Percentiles rank a stretch among this genome's conserved stretches.
Evolutionary conservation across 2,888 invertebrate species (phyloP).

Genomic region (Pterobdella sp.): DNA sequence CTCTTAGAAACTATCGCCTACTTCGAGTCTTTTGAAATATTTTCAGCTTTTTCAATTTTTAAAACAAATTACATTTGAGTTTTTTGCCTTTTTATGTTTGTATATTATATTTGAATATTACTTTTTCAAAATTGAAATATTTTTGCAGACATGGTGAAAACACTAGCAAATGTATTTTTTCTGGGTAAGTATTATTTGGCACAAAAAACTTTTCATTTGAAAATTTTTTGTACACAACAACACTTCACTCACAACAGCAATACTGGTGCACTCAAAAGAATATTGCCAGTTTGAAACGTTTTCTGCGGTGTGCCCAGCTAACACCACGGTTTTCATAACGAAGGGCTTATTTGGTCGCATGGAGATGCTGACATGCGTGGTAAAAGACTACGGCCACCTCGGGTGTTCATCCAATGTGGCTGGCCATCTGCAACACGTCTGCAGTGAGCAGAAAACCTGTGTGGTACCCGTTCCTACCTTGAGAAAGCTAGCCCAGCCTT

Average conservation of each 20-base stretch:
- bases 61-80: too few relatives aligned
- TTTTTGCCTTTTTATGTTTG: too few relatives aligned
- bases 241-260: neutral
- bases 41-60: too few relatives aligned
- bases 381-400: slow-evolving; percentile 20
- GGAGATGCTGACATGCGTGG: slow-evolving; percentile 8
- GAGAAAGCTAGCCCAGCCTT: slow-evolving; percentile 19
- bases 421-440: slow-evolving; percentile 19
- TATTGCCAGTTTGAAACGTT: slow-evolving; percentile 28
- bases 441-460: slow-evolving; percentile 14
- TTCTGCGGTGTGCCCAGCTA: neutral
- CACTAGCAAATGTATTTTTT: neutral
- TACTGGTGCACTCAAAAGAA: neutral
- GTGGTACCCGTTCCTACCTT: slow-evolving; percentile 16
- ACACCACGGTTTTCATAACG: slow-evolving; percentile 2
- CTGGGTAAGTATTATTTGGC: neutral
- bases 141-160: too few relatives aligned
- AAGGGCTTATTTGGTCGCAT: slow-evolving; percentile 20
- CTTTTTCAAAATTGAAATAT: too few relatives aligned
- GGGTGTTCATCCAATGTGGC: slow-evolving; percentile 22
- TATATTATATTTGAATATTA: too few relatives aligned
- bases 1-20: too few relatives aligned
- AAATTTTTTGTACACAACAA: neutral
- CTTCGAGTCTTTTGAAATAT: too few relatives aligned
- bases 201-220: neutral